phyloP scores from a whole-genome alignment of 1,140 invertebrate species.

The Atta texana region DNA sequence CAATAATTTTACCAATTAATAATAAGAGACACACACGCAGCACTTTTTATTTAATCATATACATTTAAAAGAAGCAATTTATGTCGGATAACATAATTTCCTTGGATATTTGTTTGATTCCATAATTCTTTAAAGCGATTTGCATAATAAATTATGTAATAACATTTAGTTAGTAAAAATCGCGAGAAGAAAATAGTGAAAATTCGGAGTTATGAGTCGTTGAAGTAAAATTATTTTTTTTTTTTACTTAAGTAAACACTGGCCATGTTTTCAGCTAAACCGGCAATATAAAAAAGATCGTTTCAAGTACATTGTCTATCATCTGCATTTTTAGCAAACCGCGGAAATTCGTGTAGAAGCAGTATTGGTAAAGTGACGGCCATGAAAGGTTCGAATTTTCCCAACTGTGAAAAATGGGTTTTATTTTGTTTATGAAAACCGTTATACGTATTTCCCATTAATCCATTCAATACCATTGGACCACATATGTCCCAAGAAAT shows the following conservation, averaged over 20 bases:
- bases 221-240: not conserved
- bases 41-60: not conserved
- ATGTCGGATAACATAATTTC: not conserved
- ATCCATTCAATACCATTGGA: conserved; percentile 10
- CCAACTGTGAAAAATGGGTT: conserved; percentile 49
- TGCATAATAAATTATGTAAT: conserved; percentile 17
- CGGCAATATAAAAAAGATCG: conserved; percentile 21
- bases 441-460: conserved; percentile 32
- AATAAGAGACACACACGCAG: not conserved
- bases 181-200: conserved; percentile 9
- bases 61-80: not conserved
- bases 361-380: conserved; percentile 29
- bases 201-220: conserved; percentile 3
- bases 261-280: not conserved
- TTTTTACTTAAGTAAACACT: conserved; percentile 1
- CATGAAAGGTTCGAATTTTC: conserved; percentile 43
- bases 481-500: conserved; percentile 38
- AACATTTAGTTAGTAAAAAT: not conserved
- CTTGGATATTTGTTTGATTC: not conserved
- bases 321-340: conserved; percentile 19
- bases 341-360: conserved; percentile 17
- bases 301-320: conserved; percentile 30
- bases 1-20: not conserved
- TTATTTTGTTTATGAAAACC: conserved; percentile 51
- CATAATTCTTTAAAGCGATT: not conserved